Conservation (phyloP, 2,888 invertebrate genomes). For the Agrotis segetum region DNA sequence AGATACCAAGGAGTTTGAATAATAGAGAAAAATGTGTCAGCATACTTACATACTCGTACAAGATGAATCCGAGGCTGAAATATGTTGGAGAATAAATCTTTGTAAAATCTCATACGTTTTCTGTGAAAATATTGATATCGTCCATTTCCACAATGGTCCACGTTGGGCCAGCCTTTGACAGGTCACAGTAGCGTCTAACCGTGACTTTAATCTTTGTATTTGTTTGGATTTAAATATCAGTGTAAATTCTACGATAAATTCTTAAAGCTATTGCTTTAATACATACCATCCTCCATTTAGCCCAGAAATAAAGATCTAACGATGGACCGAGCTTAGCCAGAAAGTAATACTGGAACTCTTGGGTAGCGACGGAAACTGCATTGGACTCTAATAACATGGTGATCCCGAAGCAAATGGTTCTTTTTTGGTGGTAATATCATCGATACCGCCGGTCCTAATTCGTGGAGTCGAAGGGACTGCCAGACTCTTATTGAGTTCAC, state of each 20-base stretch:
- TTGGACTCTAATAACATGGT: too few relatives aligned
- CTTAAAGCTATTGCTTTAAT: too few relatives aligned
- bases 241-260: neutral
- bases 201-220: slow-evolving; percentile 6
- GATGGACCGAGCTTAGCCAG: too few relatives aligned
- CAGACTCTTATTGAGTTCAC: too few relatives aligned
- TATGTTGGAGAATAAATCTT: slow-evolving; percentile 51
- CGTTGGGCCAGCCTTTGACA: slow-evolving; percentile 1
- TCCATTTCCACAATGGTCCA: slow-evolving; percentile 22
- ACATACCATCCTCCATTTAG: too few relatives aligned
- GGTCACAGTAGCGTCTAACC: neutral
- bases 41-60: slow-evolving; percentile 45
- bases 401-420: too few relatives aligned
- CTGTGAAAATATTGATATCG: slow-evolving; percentile 46
- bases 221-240: neutral
- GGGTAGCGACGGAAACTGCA: too few relatives aligned
- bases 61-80: slow-evolving; percentile 33
- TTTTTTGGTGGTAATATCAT: too few relatives aligned
- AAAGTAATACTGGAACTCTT: too few relatives aligned
- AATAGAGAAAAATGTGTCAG: slow-evolving; percentile 53
- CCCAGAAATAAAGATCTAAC: too few relatives aligned
- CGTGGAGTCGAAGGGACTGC: too few relatives aligned
- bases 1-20: slow-evolving; percentile 41
- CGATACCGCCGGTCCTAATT: too few relatives aligned
- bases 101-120: slow-evolving; percentile 19